Conservation (phyloP, 2,113 vertebrate genomes). For the Hippocampus comes region DNA sequence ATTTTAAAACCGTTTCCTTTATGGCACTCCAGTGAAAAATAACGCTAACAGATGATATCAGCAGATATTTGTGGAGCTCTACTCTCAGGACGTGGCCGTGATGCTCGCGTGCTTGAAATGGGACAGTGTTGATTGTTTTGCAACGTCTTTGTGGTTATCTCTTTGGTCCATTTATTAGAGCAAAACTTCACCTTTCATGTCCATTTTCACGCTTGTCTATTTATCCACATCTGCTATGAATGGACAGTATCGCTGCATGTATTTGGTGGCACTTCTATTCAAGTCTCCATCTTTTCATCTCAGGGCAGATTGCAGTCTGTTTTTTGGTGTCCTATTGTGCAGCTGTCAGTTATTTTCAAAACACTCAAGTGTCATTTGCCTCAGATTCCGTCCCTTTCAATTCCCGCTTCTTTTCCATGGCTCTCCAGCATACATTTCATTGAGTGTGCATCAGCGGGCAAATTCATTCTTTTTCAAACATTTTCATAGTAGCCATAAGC, state of each 20-base stretch:
- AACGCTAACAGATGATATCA: background rate
- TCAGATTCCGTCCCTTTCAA: conserved; percentile 65
- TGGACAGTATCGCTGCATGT: conserved; percentile 65
- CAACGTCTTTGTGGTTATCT: conserved; percentile 29
- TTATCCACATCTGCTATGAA: conserved; percentile 49
- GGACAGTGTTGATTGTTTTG: conserved; percentile 32
- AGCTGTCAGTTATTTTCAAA: conserved; percentile 68
- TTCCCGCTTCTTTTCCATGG: conserved; percentile 44
- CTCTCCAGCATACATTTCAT: conserved; percentile 69
- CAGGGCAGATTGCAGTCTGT: conserved; percentile 62
- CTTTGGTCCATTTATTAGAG: conserved; percentile 46
- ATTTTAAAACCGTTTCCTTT: background rate
- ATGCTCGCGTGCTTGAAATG: conserved; percentile 12
- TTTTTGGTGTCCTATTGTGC: conserved; percentile 63
- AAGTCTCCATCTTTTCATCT: conserved; percentile 53
- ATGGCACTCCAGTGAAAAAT: background rate
- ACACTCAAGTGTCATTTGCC: conserved; percentile 68
- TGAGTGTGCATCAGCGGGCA: conserved; percentile 73
- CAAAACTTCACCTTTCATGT: conserved; percentile 53
- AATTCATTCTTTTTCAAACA: conserved; percentile 74
- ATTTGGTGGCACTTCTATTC: conserved; percentile 62
- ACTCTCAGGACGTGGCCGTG: conserved; percentile 4
- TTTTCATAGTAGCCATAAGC: conserved; percentile 80
- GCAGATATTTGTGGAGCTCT: background rate
- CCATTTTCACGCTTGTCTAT: conserved; percentile 63